Evolutionary conservation across 2,113 vertebrate species (phyloP).

Genomic region (Neolamprologus tretocephalus): DNA sequence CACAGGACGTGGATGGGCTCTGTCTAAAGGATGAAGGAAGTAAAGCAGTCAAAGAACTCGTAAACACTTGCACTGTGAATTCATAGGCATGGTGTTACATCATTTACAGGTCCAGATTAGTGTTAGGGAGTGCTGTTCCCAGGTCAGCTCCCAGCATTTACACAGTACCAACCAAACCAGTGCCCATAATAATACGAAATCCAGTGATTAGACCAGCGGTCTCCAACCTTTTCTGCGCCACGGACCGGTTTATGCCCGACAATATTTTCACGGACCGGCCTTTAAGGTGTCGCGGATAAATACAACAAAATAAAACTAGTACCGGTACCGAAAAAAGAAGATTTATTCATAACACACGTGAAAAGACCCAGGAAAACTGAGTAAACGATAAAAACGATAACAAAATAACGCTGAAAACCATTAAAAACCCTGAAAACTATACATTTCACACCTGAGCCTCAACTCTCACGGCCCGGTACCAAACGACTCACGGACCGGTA

Average conservation of each 20-base stretch:
- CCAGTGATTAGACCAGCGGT: conserved; percentile 70
- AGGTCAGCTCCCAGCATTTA: conserved; percentile 54
- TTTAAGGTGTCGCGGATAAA: neutral
- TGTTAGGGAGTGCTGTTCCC: conserved; percentile 50
- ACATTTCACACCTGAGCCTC: neutral
- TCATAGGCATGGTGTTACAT: conserved; percentile 67
- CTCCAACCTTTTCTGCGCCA: accelerated
- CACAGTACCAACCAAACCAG: conserved; percentile 69
- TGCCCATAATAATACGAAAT: conserved; percentile 78
- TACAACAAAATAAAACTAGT: accelerated
- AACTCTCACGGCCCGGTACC: neutral
- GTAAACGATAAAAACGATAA: no score
- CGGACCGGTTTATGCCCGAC: accelerated
- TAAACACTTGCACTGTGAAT: conserved; percentile 62
- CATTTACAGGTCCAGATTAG: conserved; percentile 69
- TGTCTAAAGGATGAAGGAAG: neutral
- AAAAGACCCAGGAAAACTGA: no score
- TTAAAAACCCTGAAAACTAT: accelerated
- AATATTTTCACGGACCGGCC: accelerated
- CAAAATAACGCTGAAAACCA: no score
- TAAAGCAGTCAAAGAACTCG: neutral
- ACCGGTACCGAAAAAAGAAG: accelerated
- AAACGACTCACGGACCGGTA: neutral
- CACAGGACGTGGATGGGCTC: neutral
- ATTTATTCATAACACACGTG: no score